Conservation (phyloP, 2,888 invertebrate species). For the Allophyes oxyacanthae region DNA sequence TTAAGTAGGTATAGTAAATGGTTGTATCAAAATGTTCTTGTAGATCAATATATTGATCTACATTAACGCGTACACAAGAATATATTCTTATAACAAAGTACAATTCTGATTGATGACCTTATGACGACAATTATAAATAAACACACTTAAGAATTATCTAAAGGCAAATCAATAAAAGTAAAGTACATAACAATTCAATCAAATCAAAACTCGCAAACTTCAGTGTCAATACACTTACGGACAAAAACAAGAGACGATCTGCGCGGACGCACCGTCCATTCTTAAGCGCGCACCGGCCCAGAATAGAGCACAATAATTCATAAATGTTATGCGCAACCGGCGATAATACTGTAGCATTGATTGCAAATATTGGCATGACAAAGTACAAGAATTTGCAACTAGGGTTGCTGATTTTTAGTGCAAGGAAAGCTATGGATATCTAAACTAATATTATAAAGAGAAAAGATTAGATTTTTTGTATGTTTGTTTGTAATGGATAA, state of each 20-base stretch:
- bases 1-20: no score
- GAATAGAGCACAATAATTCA: slow-evolving; percentile 87
- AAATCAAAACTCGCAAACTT: slow-evolving; percentile 18
- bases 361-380: slow-evolving; percentile 47
- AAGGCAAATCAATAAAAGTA: not conserved
- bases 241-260: slow-evolving; percentile 37
- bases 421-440: slow-evolving; percentile 4
- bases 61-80: no score
- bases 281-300: slow-evolving; percentile 74
- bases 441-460: no score
- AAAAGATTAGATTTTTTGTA: no score
- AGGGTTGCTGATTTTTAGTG: slow-evolving; percentile 23
- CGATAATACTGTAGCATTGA: slow-evolving; percentile 68
- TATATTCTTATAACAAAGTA: no score
- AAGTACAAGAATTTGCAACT: slow-evolving; percentile 27
- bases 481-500: no score
- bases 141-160: no score
- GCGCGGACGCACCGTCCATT: slow-evolving; percentile 68
- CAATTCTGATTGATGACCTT: no score
- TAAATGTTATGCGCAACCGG: slow-evolving; percentile 77
- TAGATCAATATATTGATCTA: no score
- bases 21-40: no score
- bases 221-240: slow-evolving; percentile 44
- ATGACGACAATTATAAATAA: no score
- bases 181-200: slow-evolving; percentile 7